Evolutionary conservation across 1,140 invertebrate genomes (phyloP).

Genomic region (Drosophila insularis): DNA sequence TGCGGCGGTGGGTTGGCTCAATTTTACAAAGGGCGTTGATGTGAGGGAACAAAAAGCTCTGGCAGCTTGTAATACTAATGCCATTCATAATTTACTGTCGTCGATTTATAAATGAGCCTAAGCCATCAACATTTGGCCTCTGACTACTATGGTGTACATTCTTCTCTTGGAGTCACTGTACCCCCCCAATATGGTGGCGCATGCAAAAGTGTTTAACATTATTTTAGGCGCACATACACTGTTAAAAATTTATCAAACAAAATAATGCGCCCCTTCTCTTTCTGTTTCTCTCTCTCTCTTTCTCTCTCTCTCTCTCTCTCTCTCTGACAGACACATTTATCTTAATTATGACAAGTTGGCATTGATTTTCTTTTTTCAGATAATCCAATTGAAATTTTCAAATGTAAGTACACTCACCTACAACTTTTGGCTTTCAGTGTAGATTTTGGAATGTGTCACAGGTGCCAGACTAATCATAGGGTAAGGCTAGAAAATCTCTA

Average conservation of each 20-base stretch:
- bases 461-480: slow-evolving; percentile 30
- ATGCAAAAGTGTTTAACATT: slow-evolving; percentile 56
- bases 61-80: slow-evolving; percentile 37
- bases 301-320: background rate
- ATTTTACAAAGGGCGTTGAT: slow-evolving; percentile 50
- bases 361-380: background rate
- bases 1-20: slow-evolving; percentile 4
- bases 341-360: no score
- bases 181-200: background rate
- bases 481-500: slow-evolving; percentile 1
- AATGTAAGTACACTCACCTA: no score
- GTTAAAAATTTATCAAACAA: background rate
- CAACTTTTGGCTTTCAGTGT: slow-evolving; percentile 4
- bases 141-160: background rate
- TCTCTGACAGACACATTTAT: background rate
- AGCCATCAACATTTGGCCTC: slow-evolving; percentile 54
- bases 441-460: slow-evolving; percentile 37
- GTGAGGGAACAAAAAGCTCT: slow-evolving; percentile 1
- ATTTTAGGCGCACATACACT: slow-evolving; percentile 58
- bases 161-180: background rate
- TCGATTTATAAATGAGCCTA: slow-evolving; percentile 76
- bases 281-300: no score
- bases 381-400: no score
- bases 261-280: no score
- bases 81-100: slow-evolving; percentile 76